Evolutionary conservation across 2,888 invertebrate species (phyloP), one percentile per base, ranked within the genome.

Genomic region (Drosophila colorata): DNA sequence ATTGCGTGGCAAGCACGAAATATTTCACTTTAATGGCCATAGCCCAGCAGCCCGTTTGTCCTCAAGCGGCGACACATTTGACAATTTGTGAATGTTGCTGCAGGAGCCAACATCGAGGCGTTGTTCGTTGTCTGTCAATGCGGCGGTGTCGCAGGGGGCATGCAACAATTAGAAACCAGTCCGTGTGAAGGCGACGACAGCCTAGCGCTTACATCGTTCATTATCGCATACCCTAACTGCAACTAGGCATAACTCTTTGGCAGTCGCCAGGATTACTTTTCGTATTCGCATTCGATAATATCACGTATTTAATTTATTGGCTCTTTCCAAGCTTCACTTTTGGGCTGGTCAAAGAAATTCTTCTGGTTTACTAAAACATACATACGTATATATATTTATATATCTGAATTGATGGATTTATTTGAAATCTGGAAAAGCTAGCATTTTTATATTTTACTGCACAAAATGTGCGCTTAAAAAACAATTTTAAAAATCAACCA

Each of bases 131-230:
- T 8, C 63, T 44, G 64, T 53, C 60, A 55, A 49, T 55, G 59
- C 28, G 33, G 18, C 14, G 18, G 23, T 18, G 16, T 14, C 11
- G 23, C 20, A 14, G 9, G 38, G 44, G 53, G 46, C 18, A 59
- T 14, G 57, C 72, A 58, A 57, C 82, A 87, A 87, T 87, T 87
- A 87, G 76, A 79, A 81, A 86, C 83, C 80, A 77, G 84, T 86
- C 63, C 64, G 49, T 63, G 68, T 53, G 41, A 76, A 72, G 70
- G 74, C 86, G 86, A 77, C 69, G 72, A 85, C 79, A 85, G 70
- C 51, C 60, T 49, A 77, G 51, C 60, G 65, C 63, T 46, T 57
- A 57, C 53, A 57, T 66, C 46, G 59, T 56, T 75, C 65, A 74
- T 79, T 69, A 67, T 58, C 44, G 2, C 11, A 72, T 60, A 53